These are phyloP conservation scores for Aselliscus stoliczkanus DNA, from an alignment of 2,797 vertebrate species.

Conservation along the genomic window DNA sequence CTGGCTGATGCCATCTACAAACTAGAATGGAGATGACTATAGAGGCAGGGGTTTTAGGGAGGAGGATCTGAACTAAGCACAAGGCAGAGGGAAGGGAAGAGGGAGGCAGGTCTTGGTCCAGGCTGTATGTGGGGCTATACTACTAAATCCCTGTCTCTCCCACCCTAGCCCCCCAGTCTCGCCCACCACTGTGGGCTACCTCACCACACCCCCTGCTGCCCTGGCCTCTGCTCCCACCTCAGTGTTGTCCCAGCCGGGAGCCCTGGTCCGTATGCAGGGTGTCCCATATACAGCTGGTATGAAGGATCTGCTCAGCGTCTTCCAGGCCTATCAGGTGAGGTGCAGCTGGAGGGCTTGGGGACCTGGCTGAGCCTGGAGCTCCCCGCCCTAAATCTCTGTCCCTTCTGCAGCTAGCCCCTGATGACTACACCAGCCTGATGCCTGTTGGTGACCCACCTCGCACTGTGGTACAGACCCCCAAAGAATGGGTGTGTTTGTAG, in stretches of 20 bases:
- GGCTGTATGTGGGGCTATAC: not conserved
- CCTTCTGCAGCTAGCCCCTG: conserved; percentile 90
- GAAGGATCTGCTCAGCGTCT: conserved; percentile 97
- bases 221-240: conserved; percentile 88
- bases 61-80: not conserved
- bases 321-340: conserved; percentile 97
- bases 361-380: not conserved
- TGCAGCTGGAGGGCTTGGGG: not conserved
- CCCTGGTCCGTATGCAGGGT: conserved; percentile 95
- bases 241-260: conserved; percentile 89
- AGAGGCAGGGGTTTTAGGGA: not conserved
- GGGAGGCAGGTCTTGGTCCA: not conserved
- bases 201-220: conserved; percentile 89
- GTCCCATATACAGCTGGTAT: conserved; percentile 94
- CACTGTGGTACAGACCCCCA: conserved; percentile 95
- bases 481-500: conserved; percentile 99
- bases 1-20: not conserved
- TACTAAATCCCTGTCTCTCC: not conserved
- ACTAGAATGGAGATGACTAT: not conserved
- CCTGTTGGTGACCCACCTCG: conserved; percentile 94
- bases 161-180: conserved; percentile 92
- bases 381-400: conserved; percentile 30
- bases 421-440: conserved; percentile 95
- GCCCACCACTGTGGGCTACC: conserved; percentile 92
- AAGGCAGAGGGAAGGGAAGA: not conserved